phyloP scores from a whole-genome alignment of 2,888 invertebrate species.

The Coenonympha glycerion region DNA sequence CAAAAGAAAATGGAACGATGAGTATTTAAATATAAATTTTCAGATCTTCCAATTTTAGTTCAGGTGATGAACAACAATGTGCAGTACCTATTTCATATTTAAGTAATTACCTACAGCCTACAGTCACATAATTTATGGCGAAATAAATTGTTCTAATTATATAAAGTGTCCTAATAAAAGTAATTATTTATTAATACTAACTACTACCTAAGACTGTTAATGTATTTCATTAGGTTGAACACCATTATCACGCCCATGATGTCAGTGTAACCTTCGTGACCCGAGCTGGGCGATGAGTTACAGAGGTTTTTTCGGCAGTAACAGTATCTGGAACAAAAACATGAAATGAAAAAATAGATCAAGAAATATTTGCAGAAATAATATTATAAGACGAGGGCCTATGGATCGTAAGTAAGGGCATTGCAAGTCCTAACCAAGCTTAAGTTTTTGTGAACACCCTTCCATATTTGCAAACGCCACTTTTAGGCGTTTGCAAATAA shows the following conservation, averaged over 20 bases:
- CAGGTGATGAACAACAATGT: no score
- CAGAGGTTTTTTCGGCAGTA: conserved; percentile 85
- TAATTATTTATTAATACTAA: neutral
- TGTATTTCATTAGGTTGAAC: conserved; percentile 78
- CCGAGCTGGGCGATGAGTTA: conserved; percentile 75
- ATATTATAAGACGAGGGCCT: no score
- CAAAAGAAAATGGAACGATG: no score
- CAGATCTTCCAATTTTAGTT: no score
- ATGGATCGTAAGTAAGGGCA: no score
- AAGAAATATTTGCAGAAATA: neutral
- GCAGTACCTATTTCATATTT: no score
- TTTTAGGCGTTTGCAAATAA: no score
- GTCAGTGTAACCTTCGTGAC: conserved; percentile 72
- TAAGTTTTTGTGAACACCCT: no score
- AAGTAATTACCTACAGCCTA: no score
- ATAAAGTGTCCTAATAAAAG: neutral
- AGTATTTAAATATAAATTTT: no score
- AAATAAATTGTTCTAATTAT: conserved; percentile 4
- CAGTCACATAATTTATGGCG: neutral
- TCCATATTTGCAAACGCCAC: no score
- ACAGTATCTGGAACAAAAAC: conserved; percentile 76
- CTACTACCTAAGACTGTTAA: conserved; percentile 69
- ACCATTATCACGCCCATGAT: conserved; percentile 79
- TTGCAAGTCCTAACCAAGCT: no score
- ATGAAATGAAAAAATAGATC: neutral